These are phyloP conservation scores for Cabera pusaria DNA, from an alignment of 2,888 invertebrate genomes.

Conservation along the genomic window DNA sequence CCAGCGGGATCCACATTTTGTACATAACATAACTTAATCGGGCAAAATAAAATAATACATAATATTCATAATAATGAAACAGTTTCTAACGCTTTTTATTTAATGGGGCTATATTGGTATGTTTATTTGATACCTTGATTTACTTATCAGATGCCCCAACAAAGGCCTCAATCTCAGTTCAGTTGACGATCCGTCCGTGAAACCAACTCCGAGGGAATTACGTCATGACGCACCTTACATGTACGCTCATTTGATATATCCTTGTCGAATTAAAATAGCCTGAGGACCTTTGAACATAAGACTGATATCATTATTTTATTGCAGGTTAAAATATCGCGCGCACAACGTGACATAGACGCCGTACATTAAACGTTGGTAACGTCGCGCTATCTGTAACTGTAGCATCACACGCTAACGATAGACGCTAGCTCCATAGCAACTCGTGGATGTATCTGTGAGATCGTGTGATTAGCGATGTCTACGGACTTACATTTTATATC, in stretches of 20 bases:
- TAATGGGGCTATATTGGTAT: conserved; percentile 8
- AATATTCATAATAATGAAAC: too few species aligned
- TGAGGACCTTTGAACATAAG: neutral
- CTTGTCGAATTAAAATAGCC: conserved; percentile 2
- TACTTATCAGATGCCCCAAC: conserved; percentile 23
- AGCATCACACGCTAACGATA: too few species aligned
- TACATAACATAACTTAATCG: too few species aligned
- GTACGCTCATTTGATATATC: conserved; percentile 15
- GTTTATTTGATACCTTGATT: conserved; percentile 18
- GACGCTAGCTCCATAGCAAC: too few species aligned
- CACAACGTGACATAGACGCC: conserved; percentile 96
- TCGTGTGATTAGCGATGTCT: conserved; percentile 1
- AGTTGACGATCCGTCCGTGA: conserved; percentile 18
- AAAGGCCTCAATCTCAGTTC: conserved; percentile 23
- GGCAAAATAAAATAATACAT: too few species aligned
- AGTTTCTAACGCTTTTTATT: conserved; percentile 10
- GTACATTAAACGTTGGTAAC: conserved; percentile 71
- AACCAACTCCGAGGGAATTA: conserved; percentile 18
- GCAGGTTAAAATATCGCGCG: conserved; percentile 95
- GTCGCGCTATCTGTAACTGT: conserved; percentile 8
- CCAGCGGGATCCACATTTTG: too few species aligned
- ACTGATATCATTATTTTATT: conserved; percentile 27
- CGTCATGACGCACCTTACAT: conserved; percentile 16
- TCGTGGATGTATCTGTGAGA: conserved; percentile 13
- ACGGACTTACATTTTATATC: conserved; percentile 17